Evolutionary conservation across 2,797 vertebrate genomes (phyloP), one percentile per base, ranked within the genome.

Genomic region (Sebastes flavidus): DNA sequence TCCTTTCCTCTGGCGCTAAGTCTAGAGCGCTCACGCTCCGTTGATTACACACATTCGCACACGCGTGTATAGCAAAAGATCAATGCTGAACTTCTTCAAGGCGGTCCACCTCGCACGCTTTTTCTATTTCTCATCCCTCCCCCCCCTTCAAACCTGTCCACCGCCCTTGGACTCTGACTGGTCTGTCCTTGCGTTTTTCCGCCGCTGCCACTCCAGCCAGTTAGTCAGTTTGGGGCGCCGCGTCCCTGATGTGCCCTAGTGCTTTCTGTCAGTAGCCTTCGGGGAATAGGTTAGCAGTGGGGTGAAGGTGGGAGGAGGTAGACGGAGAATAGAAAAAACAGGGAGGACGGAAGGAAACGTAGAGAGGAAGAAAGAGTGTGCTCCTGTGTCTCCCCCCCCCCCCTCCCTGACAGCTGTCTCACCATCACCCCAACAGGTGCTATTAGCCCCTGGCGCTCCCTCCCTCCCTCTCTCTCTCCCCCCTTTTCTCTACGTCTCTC

Each of bases 381-480:
- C 65, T 88, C 87, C 91, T 89, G 75, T 42, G 38, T 42, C 0
- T 6, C 79, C 52, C 34, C 9, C 14, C 13, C 36, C 36, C 27
- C n/a, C 30, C 62, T 14, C 49, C 54, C n/a, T 91, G 95, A 97
- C 96, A 97, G 96, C 96, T 98, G 96, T 96, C 95, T 96, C 92
- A 93, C 92, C 94, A 95, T 96, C 95, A 95, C 95, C 96, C 94
- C 96, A 97, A 97, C 97, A 97, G 96, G 96, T 97, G 97, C 96
- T 96, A 96, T 96, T 96, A 96, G 96, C 88, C 94, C 86, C 87
- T 87, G 74, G 89, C 82, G 66, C 85, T 78, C 83, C 78, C 79
- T 85, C 83, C 69, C 22, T 22, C 54, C n/a, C 55, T 25, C 77
- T 80, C 83, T 54, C 72, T 38, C 36, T 38, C 10, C 30, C 81